These are phyloP conservation scores for Drosophila orosa DNA, from an alignment of 1,140 invertebrate species.

Conservation along the genomic window DNA sequence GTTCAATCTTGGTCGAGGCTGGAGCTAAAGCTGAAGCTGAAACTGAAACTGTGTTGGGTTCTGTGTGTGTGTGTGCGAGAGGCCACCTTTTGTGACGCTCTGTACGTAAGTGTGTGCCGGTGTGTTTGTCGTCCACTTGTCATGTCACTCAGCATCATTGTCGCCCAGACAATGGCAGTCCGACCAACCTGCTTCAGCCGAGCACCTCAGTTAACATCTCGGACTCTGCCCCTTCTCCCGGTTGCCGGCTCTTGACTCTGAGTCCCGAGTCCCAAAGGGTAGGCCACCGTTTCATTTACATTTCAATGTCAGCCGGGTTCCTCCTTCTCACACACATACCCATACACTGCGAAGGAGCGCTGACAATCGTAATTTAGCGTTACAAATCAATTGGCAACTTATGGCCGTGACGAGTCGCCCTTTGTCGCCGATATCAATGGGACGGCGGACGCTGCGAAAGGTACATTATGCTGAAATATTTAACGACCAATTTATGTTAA, in stretches of 20 bases:
- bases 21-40: constrained; percentile 4
- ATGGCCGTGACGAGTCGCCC: constrained; percentile 40
- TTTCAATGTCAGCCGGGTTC: constrained; percentile 61
- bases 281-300: constrained; percentile 70
- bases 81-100: constrained; percentile 21
- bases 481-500: constrained; percentile 78
- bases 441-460: constrained; percentile 1
- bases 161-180: constrained; percentile 67
- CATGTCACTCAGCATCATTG: constrained; percentile 79
- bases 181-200: constrained; percentile 34
- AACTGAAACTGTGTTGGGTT: constrained; percentile 20
- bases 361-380: constrained; percentile 77
- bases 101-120: constrained; percentile 13
- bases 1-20: constrained; percentile 53
- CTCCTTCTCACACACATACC: background rate
- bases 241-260: background rate
- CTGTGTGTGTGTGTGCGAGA: constrained; percentile 32
- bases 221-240: background rate
- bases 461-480: constrained; percentile 54
- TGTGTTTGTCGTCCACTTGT: constrained; percentile 75
- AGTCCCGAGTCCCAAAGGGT: constrained; percentile 9
- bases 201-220: constrained; percentile 24
- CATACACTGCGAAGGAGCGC: constrained; percentile 16
- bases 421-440: constrained; percentile 27
- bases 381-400: constrained; percentile 80